phyloP scores from a whole-genome alignment of 2,888 invertebrate species.

The Sicus ferrugineus region DNA sequence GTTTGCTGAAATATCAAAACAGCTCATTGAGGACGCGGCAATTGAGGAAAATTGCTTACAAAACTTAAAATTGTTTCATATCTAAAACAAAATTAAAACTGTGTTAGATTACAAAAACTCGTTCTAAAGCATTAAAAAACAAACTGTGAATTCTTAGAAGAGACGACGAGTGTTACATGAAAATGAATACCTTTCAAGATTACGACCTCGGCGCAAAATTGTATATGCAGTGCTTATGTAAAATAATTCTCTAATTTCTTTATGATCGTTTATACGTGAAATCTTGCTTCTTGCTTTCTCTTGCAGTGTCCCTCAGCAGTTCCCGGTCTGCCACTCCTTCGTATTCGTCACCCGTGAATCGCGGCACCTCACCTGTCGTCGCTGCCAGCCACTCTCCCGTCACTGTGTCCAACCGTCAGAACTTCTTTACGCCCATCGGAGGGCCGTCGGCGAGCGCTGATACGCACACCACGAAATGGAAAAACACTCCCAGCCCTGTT shows the following conservation, averaged over 20 bases:
- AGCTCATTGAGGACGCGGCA: too few relatives aligned
- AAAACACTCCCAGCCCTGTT: slow-evolving; percentile 62
- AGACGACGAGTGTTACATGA: not conserved
- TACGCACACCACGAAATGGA: slow-evolving; percentile 55
- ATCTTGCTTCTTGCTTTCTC: slow-evolving; percentile 35
- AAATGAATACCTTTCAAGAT: slow-evolving; percentile 58
- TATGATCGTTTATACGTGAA: not conserved
- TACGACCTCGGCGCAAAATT: slow-evolving; percentile 60
- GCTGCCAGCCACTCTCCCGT: slow-evolving; percentile 69
- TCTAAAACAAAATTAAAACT: too few relatives aligned
- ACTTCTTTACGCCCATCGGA: slow-evolving; percentile 89
- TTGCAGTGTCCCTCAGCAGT: slow-evolving; percentile 87
- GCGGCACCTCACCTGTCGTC: slow-evolving; percentile 73
- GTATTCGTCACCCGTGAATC: slow-evolving; percentile 79
- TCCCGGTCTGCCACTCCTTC: slow-evolving; percentile 93
- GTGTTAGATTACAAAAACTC: too few relatives aligned
- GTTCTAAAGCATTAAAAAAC: too few relatives aligned
- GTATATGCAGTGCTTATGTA: slow-evolving; percentile 64
- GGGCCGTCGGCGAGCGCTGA: slow-evolving; percentile 47
- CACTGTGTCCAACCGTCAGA: slow-evolving; percentile 78
- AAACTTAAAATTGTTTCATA: too few relatives aligned
- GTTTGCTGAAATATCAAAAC: too few relatives aligned
- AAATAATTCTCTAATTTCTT: slow-evolving; percentile 20
- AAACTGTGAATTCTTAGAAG: too few relatives aligned
- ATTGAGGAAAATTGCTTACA: too few relatives aligned